These are phyloP conservation scores for Ametastegia equiseti DNA, from an alignment of 2,888 invertebrate genomes.

Conservation along the genomic window DNA sequence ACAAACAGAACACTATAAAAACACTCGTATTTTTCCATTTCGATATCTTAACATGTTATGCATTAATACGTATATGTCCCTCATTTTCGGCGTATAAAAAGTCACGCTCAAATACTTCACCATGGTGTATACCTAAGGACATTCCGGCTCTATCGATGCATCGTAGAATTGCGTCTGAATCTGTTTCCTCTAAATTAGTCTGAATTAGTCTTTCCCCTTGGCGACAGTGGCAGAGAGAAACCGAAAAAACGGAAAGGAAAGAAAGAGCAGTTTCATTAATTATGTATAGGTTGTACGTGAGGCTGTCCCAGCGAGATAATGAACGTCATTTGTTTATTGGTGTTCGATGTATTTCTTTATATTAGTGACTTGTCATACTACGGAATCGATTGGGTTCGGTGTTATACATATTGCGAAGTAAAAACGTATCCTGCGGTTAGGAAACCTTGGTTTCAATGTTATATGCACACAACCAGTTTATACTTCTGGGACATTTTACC, in stretches of 20 bases:
- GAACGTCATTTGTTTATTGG: too few relatives aligned
- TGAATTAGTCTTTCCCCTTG: conserved; percentile 87
- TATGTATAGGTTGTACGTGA: too few relatives aligned
- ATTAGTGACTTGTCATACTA: too few relatives aligned
- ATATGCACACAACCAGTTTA: neutral
- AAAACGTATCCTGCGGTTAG: too few relatives aligned
- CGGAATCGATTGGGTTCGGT: too few relatives aligned
- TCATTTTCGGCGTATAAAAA: conserved; percentile 83
- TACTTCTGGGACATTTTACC: neutral
- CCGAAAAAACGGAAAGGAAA: too few relatives aligned
- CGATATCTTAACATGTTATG: neutral
- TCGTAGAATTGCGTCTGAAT: conserved; percentile 89
- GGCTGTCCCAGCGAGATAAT: too few relatives aligned
- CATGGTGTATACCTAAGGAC: conserved; percentile 94
- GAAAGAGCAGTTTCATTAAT: neutral
- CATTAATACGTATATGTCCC: conserved; percentile 74
- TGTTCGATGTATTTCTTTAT: too few relatives aligned
- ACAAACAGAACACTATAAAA: neutral
- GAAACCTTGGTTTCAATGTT: too few relatives aligned
- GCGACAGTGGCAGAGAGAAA: conserved; percentile 86
- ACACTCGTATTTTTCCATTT: neutral
- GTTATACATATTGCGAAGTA: too few relatives aligned
- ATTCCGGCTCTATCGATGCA: conserved; percentile 89
- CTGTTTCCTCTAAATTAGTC: too few relatives aligned
- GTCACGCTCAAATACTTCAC: conserved; percentile 97